Evolutionary conservation across 2,797 vertebrate species (phyloP).

Genomic region (Muraenolepis orangiensis): DNA sequence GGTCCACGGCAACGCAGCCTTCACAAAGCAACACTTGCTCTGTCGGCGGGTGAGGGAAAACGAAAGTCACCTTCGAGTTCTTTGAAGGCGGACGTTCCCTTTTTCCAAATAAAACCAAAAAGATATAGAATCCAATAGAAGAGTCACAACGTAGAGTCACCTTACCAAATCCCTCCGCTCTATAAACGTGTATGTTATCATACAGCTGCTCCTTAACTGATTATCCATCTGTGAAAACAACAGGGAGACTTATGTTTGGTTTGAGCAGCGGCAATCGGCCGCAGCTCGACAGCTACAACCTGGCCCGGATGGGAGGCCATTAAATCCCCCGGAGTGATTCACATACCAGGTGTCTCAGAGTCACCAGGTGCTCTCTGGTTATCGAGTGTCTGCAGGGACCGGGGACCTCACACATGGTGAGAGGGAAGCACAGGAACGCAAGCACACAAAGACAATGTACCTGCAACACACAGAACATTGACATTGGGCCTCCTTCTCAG

Average conservation of each 20-base stretch:
- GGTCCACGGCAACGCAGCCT: slow-evolving; percentile 75
- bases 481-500: background rate
- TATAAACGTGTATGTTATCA: slow-evolving; percentile 75
- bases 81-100: background rate
- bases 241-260: too few species aligned
- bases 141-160: slow-evolving; percentile 14
- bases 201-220: slow-evolving; percentile 73
- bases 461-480: slow-evolving; percentile 54
- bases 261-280: slow-evolving; percentile 6
- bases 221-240: slow-evolving; percentile 71
- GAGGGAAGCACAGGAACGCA: slow-evolving; percentile 74
- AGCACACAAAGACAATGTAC: slow-evolving; percentile 77
- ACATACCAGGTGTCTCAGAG: slow-evolving; percentile 71
- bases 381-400: slow-evolving; percentile 79
- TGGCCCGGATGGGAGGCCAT: background rate
- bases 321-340: background rate
- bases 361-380: slow-evolving; percentile 75
- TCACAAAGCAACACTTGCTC: slow-evolving; percentile 78
- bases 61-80: background rate
- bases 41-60: slow-evolving; percentile 39
- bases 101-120: background rate
- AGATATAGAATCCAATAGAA: background rate
- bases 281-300: background rate
- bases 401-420: slow-evolving; percentile 72
- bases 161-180: slow-evolving; percentile 75